Percentiles rank a stretch among this genome's conserved stretches.
Conservation (phyloP, 2,797 vertebrate species). For the Sciaenops ocellatus region DNA sequence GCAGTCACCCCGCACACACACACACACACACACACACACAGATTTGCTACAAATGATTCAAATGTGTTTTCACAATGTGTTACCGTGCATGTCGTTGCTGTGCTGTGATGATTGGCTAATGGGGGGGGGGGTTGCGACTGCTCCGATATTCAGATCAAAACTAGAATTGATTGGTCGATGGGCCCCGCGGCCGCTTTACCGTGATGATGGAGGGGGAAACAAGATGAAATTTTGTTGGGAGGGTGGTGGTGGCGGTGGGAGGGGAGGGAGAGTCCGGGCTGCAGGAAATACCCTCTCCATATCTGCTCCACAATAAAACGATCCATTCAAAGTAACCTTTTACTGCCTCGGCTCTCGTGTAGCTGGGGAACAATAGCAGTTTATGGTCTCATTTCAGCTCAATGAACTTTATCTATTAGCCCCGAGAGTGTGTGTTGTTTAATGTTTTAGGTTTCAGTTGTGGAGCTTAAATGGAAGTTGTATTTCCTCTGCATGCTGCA, state of each 20-base stretch:
- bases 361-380: slow-evolving; percentile 43
- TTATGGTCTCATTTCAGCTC: slow-evolving; percentile 48
- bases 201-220: slow-evolving; percentile 37
- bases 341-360: slow-evolving; percentile 28
- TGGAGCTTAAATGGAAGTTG: slow-evolving; percentile 75
- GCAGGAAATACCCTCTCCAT: slow-evolving; percentile 70
- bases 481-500: slow-evolving; percentile 85
- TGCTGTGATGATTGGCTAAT: slow-evolving; percentile 68
- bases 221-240: slow-evolving; percentile 41
- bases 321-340: slow-evolving; percentile 26
- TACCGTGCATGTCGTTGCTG: slow-evolving; percentile 67
- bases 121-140: slow-evolving; percentile 43
- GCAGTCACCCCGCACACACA: slow-evolving; percentile 53
- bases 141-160: slow-evolving; percentile 50
- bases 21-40: slow-evolving; percentile 42
- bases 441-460: slow-evolving; percentile 35
- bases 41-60: slow-evolving; percentile 54
- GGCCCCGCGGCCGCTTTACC: slow-evolving; percentile 27
- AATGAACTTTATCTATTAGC: slow-evolving; percentile 43
- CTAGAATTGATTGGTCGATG: slow-evolving; percentile 46
- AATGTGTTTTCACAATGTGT: slow-evolving; percentile 26
- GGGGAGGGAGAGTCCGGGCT: slow-evolving; percentile 10
- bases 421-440: slow-evolving; percentile 17
- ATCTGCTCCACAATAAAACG: slow-evolving; percentile 54
- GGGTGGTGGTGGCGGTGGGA: no score